Conservation (phyloP, 1,140 invertebrate species). For the Drosophila ambigua region DNA sequence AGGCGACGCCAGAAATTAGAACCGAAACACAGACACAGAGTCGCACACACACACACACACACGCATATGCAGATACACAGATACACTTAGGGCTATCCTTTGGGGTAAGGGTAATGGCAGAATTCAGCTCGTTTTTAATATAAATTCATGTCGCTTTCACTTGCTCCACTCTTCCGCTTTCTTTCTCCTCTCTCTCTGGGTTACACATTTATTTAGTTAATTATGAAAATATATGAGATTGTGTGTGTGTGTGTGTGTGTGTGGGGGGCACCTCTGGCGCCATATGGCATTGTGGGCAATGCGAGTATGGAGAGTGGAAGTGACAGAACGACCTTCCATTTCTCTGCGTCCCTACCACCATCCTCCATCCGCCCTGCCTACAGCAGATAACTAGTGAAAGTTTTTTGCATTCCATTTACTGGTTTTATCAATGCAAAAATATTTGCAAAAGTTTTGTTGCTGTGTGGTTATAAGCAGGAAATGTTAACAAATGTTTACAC, state of each 20-base stretch:
- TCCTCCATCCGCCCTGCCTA: too few relatives aligned
- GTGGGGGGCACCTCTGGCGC: slow-evolving; percentile 21
- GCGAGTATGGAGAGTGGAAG: slow-evolving; percentile 1
- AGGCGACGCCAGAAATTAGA: slow-evolving; percentile 59
- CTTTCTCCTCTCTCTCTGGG: too few relatives aligned
- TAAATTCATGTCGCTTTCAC: slow-evolving; percentile 72
- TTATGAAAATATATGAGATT: slow-evolving; percentile 67
- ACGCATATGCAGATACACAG: slow-evolving; percentile 12
- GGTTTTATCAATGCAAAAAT: too few relatives aligned
- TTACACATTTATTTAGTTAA: slow-evolving; percentile 73
- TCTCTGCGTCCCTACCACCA: too few relatives aligned
- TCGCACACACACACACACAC: slow-evolving; percentile 13
- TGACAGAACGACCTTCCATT: too few relatives aligned
- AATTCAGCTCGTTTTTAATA: slow-evolving; percentile 69
- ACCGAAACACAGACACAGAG: slow-evolving; percentile 26
- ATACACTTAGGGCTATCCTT: slow-evolving; percentile 44
- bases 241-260: slow-evolving; percentile 14
- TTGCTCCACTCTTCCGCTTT: slow-evolving; percentile 8
- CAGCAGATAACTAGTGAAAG: too few relatives aligned
- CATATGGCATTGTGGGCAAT: slow-evolving; percentile 18
- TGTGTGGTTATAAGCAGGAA: too few relatives aligned
- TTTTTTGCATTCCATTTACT: too few relatives aligned
- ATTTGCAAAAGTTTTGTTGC: too few relatives aligned
- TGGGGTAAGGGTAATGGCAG: slow-evolving; percentile 35
- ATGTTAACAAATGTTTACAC: too few relatives aligned